These are phyloP conservation scores for Lasioglossum villosulum DNA, from an alignment of 2,888 invertebrate species.

Conservation along the genomic window DNA sequence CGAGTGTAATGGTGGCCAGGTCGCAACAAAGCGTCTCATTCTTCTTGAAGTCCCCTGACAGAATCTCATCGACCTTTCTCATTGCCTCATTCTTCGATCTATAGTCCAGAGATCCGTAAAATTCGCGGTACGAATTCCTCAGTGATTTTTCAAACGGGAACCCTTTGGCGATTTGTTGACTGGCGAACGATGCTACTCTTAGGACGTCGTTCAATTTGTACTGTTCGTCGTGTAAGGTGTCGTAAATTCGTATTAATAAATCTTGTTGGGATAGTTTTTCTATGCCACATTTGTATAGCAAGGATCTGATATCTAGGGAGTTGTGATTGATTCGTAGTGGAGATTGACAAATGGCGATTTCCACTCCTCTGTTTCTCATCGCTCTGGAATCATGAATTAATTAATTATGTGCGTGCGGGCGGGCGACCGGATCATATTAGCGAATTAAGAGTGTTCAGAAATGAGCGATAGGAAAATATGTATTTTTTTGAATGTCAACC, in stretches of 20 bases:
- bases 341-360: constrained; percentile 89
- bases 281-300: constrained; percentile 86
- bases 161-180: constrained; percentile 88
- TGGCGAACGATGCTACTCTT: constrained; percentile 88
- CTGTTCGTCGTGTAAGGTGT: constrained; percentile 78
- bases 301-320: constrained; percentile 85
- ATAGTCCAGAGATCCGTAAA: constrained; percentile 87
- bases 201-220: constrained; percentile 88
- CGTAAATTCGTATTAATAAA: constrained; percentile 85
- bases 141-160: constrained; percentile 86
- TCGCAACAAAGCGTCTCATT: constrained; percentile 68
- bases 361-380: constrained; percentile 99
- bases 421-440: too few species aligned
- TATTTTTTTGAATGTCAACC: too few species aligned
- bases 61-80: constrained; percentile 31
- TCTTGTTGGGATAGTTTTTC: constrained; percentile 82
- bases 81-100: constrained; percentile 83
- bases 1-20: constrained; percentile 80
- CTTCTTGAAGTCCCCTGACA: constrained; percentile 83
- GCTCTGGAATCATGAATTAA: constrained; percentile 87
- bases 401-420: too few species aligned
- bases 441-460: too few species aligned
- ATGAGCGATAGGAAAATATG: too few species aligned
- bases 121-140: constrained; percentile 87
- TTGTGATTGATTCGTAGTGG: constrained; percentile 73